Conservation (phyloP, 1,140 invertebrate species). For the Drosophila neocordata region DNA sequence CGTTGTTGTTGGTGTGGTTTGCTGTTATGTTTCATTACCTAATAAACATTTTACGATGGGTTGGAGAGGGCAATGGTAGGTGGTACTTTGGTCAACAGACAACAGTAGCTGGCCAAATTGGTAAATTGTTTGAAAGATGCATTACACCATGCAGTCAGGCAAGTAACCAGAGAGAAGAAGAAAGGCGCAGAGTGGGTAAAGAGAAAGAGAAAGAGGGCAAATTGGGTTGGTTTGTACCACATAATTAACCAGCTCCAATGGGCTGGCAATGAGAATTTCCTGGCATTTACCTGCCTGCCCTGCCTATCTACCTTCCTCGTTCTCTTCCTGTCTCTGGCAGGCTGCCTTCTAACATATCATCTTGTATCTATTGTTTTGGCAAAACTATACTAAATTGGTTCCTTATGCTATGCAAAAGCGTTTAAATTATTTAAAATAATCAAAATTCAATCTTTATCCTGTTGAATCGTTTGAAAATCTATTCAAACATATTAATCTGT, state of each 20-base stretch:
- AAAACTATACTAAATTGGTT: not conserved
- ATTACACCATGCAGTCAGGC: conserved; percentile 44
- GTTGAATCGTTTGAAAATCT: not conserved
- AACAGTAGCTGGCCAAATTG: conserved; percentile 55
- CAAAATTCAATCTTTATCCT: not conserved
- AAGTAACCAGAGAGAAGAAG: conserved; percentile 4
- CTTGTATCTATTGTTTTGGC: not conserved
- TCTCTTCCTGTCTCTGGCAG: not conserved
- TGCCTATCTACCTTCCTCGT: not conserved
- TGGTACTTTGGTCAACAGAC: conserved; percentile 41
- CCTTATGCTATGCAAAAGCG: not conserved
- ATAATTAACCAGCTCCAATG: conserved; percentile 73
- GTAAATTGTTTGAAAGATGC: conserved; percentile 78
- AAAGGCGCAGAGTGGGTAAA: not conserved
- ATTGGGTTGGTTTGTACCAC: conserved; percentile 15
- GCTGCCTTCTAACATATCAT: not conserved
- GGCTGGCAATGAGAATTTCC: conserved; percentile 52
- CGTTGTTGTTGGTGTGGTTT: conserved; percentile 38
- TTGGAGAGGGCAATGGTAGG: not conserved
- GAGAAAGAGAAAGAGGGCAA: not conserved
- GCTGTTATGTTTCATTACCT: conserved; percentile 76
- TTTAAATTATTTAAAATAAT: not conserved
- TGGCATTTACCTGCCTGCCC: conserved; percentile 2
- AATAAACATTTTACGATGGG: conserved; percentile 75
- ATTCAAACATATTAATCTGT: not conserved